Evolutionary conservation across 2,888 invertebrate genomes (phyloP).

Genomic region (Phragmatobia fuliginosa): DNA sequence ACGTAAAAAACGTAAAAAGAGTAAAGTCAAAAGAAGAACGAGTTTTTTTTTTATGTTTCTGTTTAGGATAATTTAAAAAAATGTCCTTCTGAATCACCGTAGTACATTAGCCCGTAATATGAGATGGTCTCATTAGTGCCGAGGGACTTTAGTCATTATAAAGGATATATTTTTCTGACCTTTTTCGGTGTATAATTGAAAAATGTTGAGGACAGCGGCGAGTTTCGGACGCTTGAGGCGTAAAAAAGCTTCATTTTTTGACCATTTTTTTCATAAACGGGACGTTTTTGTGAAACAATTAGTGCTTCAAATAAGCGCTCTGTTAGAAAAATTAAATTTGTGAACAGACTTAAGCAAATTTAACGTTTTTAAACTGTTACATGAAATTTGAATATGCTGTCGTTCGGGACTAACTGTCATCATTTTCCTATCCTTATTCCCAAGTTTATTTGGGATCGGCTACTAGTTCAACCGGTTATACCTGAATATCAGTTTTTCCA

Average conservation of each 20-base stretch:
- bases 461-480: no score
- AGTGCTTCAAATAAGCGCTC: conserved; percentile 11
- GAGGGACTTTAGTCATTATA: conserved; percentile 35
- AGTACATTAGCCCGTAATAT: conserved; percentile 54
- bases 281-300: conserved; percentile 19
- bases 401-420: not conserved
- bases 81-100: not conserved
- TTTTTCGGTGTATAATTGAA: conserved; percentile 39
- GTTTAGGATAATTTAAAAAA: conserved; percentile 5
- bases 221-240: conserved; percentile 16
- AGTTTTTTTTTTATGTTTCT: not conserved
- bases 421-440: no score
- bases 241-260: conserved; percentile 23
- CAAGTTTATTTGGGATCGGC: no score
- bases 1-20: no score
- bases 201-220: conserved; percentile 36
- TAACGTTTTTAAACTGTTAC: not conserved
- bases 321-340: conserved; percentile 9
- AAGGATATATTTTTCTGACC: conserved; percentile 39
- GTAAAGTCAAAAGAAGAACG: not conserved
- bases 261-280: conserved; percentile 26
- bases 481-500: no score
- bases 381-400: not conserved
- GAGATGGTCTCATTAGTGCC: conserved; percentile 64
- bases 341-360: not conserved